Conservation (phyloP, 2,888 invertebrate genomes). For the Euproctis similis region DNA sequence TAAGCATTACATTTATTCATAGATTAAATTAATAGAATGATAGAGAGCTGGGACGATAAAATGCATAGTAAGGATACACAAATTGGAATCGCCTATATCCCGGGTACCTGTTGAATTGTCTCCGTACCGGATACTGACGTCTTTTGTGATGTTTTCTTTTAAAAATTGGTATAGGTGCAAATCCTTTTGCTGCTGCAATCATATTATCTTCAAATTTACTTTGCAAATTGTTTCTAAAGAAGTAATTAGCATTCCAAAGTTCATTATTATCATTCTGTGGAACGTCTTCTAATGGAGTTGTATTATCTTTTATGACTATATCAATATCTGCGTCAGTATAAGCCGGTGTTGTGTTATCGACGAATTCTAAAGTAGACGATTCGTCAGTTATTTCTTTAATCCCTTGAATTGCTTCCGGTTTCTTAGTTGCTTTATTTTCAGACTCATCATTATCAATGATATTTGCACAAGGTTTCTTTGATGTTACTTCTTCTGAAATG, state of each 20-base stretch:
- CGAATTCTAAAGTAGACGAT: slow-evolving; percentile 9
- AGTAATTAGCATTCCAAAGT: slow-evolving; percentile 12
- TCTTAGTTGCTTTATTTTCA: not conserved
- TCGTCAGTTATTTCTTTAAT: slow-evolving; percentile 18
- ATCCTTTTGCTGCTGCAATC: slow-evolving; percentile 60
- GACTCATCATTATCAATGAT: not conserved
- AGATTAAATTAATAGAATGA: slow-evolving; percentile 42
- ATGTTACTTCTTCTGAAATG: slow-evolving; percentile 30
- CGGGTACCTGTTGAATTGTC: slow-evolving; percentile 43
- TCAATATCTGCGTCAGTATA: slow-evolving; percentile 30
- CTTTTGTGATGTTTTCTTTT: slow-evolving; percentile 29
- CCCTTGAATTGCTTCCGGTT: not conserved
- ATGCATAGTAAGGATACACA: slow-evolving; percentile 46
- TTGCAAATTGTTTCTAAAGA: slow-evolving; percentile 9
- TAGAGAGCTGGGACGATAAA: slow-evolving; percentile 57
- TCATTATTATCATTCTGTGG: slow-evolving; percentile 35
- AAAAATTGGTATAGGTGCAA: slow-evolving; percentile 44
- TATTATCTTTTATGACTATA: slow-evolving; percentile 40
- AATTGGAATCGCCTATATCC: slow-evolving; percentile 35
- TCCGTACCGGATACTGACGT: slow-evolving; percentile 39
- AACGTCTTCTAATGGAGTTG: slow-evolving; percentile 18
- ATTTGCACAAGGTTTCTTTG: slow-evolving; percentile 14
- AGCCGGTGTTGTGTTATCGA: slow-evolving; percentile 13
- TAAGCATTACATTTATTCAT: slow-evolving; percentile 11
- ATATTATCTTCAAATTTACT: slow-evolving; percentile 43